Base-by-base conservation (phyloP, 2,113 vertebrate genomes). In the Nesospiza acunhae region DNA sequence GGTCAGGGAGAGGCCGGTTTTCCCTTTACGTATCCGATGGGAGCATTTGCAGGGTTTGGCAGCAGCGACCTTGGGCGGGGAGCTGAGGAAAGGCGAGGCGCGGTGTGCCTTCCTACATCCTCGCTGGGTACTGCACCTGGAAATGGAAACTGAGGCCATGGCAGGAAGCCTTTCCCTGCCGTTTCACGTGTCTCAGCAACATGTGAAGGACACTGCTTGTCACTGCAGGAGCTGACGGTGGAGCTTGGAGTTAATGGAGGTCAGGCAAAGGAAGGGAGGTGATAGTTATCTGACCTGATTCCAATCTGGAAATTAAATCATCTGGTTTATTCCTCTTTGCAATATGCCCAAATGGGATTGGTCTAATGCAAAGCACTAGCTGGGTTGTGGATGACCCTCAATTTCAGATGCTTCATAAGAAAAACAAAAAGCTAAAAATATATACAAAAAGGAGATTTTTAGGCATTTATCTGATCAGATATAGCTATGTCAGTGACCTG, bases 161-260 rank as follows among this genome's bases (percentile, higher is more conserved):
- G 3, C 95, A 96, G 94, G 94, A 97, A 97, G 49, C 70, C 88
- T 90, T 96, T 96, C 82, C 64, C 62, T 84, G 47, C 24, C 0
- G 0, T 97, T 96, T 93, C 90, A 86, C 76, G 60, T 49, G 77
- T 44, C 86, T 96, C 94, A 97, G 96, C 94, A 96, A 89, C 76
- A 87, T 87, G 53, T 89, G 93, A 96, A 97, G 92, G 96, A 93
- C 93, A 13, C 37, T 79, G 77, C 69, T 72, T 78, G 80, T 63
- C 35, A 35, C 76, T 75, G 73, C 73, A 76, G 56, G 49, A 87
- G 70, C 53, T 87, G 81, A 58, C 4, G 0, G 59, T 47, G 66
- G 68, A 46, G 67, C 1, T 59, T 52, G 68, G 76, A 74, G 44
- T 49, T 72, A 35, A 73, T 68, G 56, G 76, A 90, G 76, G 80